Evolutionary conservation across 2,797 vertebrate species (phyloP).

Genomic region (Crax fasciolata): DNA sequence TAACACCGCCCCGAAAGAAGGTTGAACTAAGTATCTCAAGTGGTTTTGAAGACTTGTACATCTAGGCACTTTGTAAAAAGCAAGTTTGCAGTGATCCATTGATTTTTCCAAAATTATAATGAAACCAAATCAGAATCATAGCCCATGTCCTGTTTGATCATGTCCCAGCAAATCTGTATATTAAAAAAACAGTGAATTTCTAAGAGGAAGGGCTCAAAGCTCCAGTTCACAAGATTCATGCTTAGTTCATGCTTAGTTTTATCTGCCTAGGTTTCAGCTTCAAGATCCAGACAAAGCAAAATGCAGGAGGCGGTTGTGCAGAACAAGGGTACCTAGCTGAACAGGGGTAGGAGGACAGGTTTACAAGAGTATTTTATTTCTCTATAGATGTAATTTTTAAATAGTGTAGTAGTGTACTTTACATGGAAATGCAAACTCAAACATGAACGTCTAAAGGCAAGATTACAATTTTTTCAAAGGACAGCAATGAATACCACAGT

Average conservation of each 20-base stretch:
- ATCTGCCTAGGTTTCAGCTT: neutral
- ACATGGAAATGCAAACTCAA: neutral
- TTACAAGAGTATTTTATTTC: neutral
- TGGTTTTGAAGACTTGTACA: neutral
- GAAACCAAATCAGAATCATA: neutral
- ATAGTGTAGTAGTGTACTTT: neutral
- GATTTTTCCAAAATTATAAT: constrained; percentile 21
- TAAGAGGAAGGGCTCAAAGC: neutral
- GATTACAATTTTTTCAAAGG: neutral
- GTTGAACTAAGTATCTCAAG: constrained; percentile 12
- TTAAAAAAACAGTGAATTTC: neutral
- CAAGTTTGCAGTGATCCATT: constrained; percentile 7
- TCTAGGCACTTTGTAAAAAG: constrained; percentile 13
- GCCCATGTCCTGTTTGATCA: neutral
- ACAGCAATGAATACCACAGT: neutral
- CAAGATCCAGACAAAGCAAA: neutral
- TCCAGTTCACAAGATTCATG: neutral
- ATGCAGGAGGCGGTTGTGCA: neutral
- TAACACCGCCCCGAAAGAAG: neutral
- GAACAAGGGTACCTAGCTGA: neutral
- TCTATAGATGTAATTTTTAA: neutral
- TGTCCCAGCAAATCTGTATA: neutral
- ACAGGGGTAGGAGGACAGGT: neutral
- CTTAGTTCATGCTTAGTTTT: neutral
- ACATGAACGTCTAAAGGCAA: neutral